Evolutionary conservation across 2,888 invertebrate species (phyloP), one percentile per base, ranked within the genome.

Genomic region (Drosophila macrospina): DNA sequence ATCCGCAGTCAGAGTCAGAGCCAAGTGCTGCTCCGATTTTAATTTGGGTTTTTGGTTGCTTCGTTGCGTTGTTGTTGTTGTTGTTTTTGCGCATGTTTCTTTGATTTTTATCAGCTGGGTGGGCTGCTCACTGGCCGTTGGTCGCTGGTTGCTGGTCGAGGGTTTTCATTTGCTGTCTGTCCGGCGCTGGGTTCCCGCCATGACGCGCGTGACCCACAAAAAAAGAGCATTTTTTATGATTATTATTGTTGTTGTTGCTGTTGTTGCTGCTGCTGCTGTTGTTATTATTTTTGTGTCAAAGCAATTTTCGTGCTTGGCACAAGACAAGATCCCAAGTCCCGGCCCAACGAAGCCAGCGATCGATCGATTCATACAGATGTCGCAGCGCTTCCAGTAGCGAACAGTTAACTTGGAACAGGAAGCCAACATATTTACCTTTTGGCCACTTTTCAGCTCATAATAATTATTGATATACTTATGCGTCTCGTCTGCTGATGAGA

Each of bases 151-250:
- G 32, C 55, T 50, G 66, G 41, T 47, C 56, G 64, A 78, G 71
- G 76, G 65, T 80, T 76, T 79, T 54, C 69, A 74, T 71, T 74
- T 52, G 57, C 57, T 48, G 42, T 60, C 39, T 45, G 47, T 15
- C 28, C 16, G 57, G 16, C 60, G 30, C 28, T 28, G 28, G 28
- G 64, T 52, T 52, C 37, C 28, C n/a, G 69, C 54, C 57, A 88
- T 89, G 90, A 78, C 82, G 82, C 85, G 88, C 76, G 87, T 88
- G 88, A 90, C 90, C 90, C 85, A 88, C 90, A 81, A 88, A 82
- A 64, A 63, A 63, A 66, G 41, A 28, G 56, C 32, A 36, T 42
- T 42, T 54, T 52, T 52, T 13, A 2, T 32, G 7, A 20, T 20
- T 4, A 64, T 28, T 28, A 20, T 39, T 16, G 5, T 39, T 39